Conservation (phyloP, 2,797 vertebrate species). For the Buphagus erythrorhynchus region DNA sequence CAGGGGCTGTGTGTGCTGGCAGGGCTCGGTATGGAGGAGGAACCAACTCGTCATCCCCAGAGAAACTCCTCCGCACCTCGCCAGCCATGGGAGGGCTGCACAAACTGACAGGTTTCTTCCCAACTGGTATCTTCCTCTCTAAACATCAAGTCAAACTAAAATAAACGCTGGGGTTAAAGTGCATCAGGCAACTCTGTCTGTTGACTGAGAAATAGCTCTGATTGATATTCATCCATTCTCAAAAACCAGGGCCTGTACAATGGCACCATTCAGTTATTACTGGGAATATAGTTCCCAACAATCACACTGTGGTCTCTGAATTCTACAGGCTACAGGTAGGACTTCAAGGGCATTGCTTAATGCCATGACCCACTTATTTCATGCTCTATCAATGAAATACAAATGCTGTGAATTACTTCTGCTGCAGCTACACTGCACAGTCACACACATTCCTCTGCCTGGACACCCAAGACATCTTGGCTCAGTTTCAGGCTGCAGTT, state of each 20-base stretch:
- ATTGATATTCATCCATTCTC: background rate
- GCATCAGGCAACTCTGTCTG: conserved; percentile 64
- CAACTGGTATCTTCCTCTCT: conserved; percentile 95
- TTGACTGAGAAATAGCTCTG: background rate
- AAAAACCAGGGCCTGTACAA: background rate
- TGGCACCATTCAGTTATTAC: background rate
- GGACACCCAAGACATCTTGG: background rate
- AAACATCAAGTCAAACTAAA: conserved; percentile 93
- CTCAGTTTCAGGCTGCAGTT: background rate
- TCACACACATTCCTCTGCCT: background rate
- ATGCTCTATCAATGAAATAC: background rate
- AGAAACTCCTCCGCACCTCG: conserved; percentile 89
- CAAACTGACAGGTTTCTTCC: conserved; percentile 92
- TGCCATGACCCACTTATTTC: background rate
- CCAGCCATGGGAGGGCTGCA: conserved; percentile 85
- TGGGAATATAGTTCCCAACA: background rate
- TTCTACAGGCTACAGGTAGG: background rate
- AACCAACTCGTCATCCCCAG: conserved; percentile 90
- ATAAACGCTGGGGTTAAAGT: conserved; percentile 80
- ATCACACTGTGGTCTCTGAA: background rate
- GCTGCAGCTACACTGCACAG: background rate
- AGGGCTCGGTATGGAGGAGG: conserved; percentile 85
- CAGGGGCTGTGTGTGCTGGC: conserved; percentile 80
- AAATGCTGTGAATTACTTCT: background rate
- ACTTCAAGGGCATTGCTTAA: background rate